Evolutionary conservation across 2,797 vertebrate species (phyloP).

Genomic region (Glossophaga mutica): DNA sequence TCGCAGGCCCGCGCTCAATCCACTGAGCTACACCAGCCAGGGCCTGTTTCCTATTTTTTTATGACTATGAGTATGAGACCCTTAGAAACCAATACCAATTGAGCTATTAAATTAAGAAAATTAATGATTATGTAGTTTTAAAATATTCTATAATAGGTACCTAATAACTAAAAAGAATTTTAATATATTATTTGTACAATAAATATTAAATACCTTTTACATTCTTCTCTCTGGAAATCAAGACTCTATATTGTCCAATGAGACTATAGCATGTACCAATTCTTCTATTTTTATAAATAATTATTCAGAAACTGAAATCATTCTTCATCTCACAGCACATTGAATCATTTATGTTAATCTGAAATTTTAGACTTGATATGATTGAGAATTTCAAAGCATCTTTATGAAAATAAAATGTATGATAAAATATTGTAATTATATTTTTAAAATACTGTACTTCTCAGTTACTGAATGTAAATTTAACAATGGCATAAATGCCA

Average conservation of each 20-base stretch:
- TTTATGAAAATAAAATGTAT: background rate
- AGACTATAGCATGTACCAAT: background rate
- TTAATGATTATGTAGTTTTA: background rate
- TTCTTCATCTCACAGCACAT: background rate
- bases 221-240: slow-evolving; percentile 26
- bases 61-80: background rate
- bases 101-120: background rate
- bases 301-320: slow-evolving; percentile 25
- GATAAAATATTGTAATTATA: background rate
- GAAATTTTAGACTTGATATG: background rate
- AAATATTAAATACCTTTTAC: slow-evolving; percentile 23
- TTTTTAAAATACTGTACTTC: background rate
- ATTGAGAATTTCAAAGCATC: background rate
- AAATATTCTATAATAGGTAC: background rate
- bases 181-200: slow-evolving; percentile 25
- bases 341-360: background rate
- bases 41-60: background rate
- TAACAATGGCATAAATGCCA: background rate
- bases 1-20: no score
- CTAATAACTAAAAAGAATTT: background rate
- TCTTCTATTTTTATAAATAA: slow-evolving; percentile 13
- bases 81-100: slow-evolving; percentile 8
- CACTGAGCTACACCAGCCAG: no score
- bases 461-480: background rate
- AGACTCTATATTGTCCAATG: background rate